Conservation (phyloP, 2,888 invertebrate genomes). For the Amblyjoppa proteus region DNA sequence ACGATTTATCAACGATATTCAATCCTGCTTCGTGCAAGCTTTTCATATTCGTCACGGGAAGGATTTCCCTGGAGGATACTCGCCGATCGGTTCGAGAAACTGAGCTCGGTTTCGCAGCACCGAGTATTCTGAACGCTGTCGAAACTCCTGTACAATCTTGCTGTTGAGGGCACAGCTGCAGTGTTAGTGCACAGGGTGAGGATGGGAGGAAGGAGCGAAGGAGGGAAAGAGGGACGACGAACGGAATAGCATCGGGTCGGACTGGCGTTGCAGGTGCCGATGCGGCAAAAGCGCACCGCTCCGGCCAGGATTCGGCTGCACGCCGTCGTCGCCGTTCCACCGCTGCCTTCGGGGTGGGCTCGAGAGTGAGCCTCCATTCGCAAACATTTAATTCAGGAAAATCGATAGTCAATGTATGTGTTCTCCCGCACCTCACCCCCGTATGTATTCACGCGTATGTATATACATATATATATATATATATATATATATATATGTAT, state of each 20-base stretch:
- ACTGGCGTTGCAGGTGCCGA: slow-evolving; percentile 76
- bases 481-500: not conserved
- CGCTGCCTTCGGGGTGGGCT: slow-evolving; percentile 20
- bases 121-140: not conserved
- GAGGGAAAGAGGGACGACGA: slow-evolving; percentile 6
- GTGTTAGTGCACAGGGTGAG: not conserved
- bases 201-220: slow-evolving; percentile 20
- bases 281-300: slow-evolving; percentile 65
- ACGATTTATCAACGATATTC: not conserved
- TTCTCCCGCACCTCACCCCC: not conserved
- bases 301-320: slow-evolving; percentile 63
- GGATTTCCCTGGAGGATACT: not conserved
- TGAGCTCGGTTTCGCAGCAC: not conserved
- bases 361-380: slow-evolving; percentile 66
- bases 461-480: not conserved
- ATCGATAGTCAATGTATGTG: slow-evolving; percentile 72
- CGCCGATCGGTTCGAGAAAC: not conserved
- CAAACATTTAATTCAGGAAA: slow-evolving; percentile 79
- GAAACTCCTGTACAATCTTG: not conserved
- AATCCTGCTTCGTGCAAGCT: not conserved
- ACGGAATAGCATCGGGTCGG: slow-evolving; percentile 47
- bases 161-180: not conserved
- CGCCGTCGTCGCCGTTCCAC: slow-evolving; percentile 60
- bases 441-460: slow-evolving; percentile 1
- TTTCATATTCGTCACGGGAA: not conserved